A percentile compares a stretch with the other conserved stretches of the same genome.
phyloP scores from a whole-genome alignment of 2,797 vertebrate species.

The Xenentodon cancila region DNA sequence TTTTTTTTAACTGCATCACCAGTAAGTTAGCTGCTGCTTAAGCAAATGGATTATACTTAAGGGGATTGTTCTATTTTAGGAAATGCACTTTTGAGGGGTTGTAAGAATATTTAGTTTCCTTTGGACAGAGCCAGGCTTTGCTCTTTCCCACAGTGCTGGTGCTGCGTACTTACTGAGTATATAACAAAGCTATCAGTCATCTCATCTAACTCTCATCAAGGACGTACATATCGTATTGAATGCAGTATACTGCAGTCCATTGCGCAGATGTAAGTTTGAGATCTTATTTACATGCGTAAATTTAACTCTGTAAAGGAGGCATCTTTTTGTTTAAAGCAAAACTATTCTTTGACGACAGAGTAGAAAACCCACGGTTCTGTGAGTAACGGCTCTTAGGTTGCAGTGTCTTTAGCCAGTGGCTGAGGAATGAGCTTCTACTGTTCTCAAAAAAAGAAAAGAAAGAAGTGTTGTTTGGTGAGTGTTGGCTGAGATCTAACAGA shows the following conservation, averaged over 20 bases:
- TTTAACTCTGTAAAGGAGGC: no score
- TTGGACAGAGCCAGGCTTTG: neutral
- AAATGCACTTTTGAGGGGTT: slow-evolving; percentile 13
- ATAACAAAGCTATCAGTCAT: neutral
- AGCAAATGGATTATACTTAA: slow-evolving; percentile 20
- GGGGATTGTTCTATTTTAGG: slow-evolving; percentile 19
- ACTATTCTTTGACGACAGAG: neutral
- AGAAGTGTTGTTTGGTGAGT: slow-evolving; percentile 17
- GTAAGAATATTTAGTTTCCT: slow-evolving; percentile 15
- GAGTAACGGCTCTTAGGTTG: no score
- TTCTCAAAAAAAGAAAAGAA: neutral
- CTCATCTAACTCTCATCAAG: neutral
- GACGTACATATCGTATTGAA: no score
- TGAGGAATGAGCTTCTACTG: neutral
- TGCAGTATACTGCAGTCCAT: no score
- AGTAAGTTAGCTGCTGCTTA: slow-evolving; percentile 15
- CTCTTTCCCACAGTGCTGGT: slow-evolving; percentile 1
- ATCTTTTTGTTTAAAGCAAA: neutral
- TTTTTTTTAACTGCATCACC: slow-evolving; percentile 4
- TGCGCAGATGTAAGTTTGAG: no score
- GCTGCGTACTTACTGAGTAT: neutral
- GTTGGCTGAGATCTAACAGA: slow-evolving; percentile 38
- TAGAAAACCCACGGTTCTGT: no score
- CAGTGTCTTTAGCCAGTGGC: no score
- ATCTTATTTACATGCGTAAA: no score